Evolutionary conservation across 2,113 vertebrate species (phyloP).

Genomic region (Bubalus kerabau): DNA sequence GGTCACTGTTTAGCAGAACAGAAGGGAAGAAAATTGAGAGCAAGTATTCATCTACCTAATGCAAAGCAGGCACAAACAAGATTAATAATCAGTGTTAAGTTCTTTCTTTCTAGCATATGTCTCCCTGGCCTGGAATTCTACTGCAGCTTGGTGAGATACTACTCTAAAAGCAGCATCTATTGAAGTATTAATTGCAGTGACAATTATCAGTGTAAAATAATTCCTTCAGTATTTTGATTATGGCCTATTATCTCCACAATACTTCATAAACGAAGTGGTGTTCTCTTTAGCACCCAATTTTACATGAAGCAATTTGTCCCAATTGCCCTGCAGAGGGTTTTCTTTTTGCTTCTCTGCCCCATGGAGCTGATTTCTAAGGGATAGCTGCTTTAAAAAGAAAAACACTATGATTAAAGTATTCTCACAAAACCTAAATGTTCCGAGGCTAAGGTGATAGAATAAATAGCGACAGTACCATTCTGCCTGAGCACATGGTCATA

Average conservation of each 20-base stretch:
- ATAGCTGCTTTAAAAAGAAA: not conserved
- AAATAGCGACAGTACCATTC: not conserved
- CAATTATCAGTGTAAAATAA: not conserved
- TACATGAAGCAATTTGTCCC: not conserved
- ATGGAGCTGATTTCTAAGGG: not conserved
- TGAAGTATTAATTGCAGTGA: not conserved
- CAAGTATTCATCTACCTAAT: not conserved
- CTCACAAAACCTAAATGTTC: not conserved
- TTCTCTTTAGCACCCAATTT: not conserved
- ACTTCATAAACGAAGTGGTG: not conserved
- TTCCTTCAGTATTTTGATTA: not conserved
- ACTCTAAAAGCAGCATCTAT: not conserved
- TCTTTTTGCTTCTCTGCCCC: not conserved
- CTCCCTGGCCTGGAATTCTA: not conserved
- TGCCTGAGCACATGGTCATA: not conserved
- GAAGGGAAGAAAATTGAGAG: not conserved
- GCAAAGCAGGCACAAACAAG: not conserved
- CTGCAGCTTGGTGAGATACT: not conserved
- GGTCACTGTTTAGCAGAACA: constrained; percentile 32
- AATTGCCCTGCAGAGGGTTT: not conserved
- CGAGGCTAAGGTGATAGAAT: not conserved
- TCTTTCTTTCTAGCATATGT: not conserved
- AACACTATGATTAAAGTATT: not conserved
- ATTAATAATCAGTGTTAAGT: not conserved
- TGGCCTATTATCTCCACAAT: not conserved